Evolutionary conservation across 2,113 vertebrate genomes (phyloP).

Genomic region (Salvelinus fontinalis): DNA sequence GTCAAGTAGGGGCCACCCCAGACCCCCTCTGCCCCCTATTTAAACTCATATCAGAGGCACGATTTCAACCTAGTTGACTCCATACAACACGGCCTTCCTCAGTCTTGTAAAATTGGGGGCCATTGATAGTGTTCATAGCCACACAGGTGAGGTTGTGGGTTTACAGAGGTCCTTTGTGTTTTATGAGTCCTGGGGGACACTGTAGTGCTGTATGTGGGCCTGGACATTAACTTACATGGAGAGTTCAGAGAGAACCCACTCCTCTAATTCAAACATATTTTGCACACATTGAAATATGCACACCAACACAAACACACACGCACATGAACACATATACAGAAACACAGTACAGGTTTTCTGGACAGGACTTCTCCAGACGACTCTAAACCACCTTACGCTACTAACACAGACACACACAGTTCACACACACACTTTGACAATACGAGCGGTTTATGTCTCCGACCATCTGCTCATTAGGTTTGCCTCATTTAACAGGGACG

Average conservation of each 20-base stretch:
- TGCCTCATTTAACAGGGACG: constrained; percentile 26
- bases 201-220: constrained; percentile 45
- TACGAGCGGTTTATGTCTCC: constrained; percentile 57
- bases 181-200: constrained; percentile 59
- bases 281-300: constrained; percentile 7
- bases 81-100: constrained; percentile 38
- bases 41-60: constrained; percentile 52
- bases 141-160: constrained; percentile 60
- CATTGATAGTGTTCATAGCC: constrained; percentile 68
- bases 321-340: too few relatives aligned
- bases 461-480: constrained; percentile 60
- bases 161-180: constrained; percentile 70
- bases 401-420: too few relatives aligned
- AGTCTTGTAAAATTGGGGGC: constrained; percentile 58
- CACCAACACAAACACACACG: too few relatives aligned
- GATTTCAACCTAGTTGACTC: constrained; percentile 50
- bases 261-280: constrained; percentile 59
- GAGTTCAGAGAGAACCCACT: constrained; percentile 65
- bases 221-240: constrained; percentile 57
- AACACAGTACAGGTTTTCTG: constrained; percentile 11
- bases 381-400: not conserved
- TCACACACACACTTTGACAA: not conserved
- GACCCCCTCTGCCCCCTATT: constrained; percentile 28
- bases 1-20: constrained; percentile 22
- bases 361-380: not conserved